These are phyloP conservation scores for Venustoraphidia nigricollis DNA, from an alignment of 2,888 invertebrate genomes.

Conservation along the genomic window DNA sequence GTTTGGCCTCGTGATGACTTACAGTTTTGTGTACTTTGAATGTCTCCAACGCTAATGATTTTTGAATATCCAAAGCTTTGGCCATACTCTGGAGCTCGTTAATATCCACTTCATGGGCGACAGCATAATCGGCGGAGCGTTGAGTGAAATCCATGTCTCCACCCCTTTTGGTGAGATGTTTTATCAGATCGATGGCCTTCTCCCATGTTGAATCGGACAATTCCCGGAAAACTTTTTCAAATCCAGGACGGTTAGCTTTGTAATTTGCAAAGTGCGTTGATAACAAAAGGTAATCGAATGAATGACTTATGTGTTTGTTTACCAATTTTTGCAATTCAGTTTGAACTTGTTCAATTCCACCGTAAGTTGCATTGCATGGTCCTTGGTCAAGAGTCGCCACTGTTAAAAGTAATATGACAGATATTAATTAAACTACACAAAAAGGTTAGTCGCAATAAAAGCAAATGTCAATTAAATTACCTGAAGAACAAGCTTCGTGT, in stretches of 20 bases:
- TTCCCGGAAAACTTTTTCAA: slow-evolving; percentile 55
- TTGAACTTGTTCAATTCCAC: slow-evolving; percentile 35
- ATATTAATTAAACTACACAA: no score
- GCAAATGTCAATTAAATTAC: no score
- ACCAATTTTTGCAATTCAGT: slow-evolving; percentile 36
- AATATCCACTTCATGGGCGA: slow-evolving; percentile 37
- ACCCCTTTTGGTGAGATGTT: slow-evolving; percentile 62
- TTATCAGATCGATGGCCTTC: slow-evolving; percentile 57
- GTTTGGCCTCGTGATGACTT: slow-evolving; percentile 24
- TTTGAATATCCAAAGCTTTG: slow-evolving; percentile 59
- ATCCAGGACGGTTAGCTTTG: slow-evolving; percentile 58
- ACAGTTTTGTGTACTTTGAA: slow-evolving; percentile 40
- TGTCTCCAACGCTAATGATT: slow-evolving; percentile 50
- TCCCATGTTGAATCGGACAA: slow-evolving; percentile 62
- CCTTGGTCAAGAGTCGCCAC: no score
- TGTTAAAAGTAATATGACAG: no score
- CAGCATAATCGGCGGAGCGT: slow-evolving; percentile 17
- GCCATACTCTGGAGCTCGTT: slow-evolving; percentile 57
- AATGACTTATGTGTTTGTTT: slow-evolving; percentile 51
- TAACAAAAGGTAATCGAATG: slow-evolving; percentile 59
- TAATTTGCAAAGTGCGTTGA: slow-evolving; percentile 64
- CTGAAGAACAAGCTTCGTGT: no score
- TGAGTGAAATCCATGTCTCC: slow-evolving; percentile 37
- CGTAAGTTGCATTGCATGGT: slow-evolving; percentile 49
- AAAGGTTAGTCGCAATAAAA: no score